Base-by-base conservation (phyloP, 2,888 invertebrate species). In the Nowickia ferox region DNA sequence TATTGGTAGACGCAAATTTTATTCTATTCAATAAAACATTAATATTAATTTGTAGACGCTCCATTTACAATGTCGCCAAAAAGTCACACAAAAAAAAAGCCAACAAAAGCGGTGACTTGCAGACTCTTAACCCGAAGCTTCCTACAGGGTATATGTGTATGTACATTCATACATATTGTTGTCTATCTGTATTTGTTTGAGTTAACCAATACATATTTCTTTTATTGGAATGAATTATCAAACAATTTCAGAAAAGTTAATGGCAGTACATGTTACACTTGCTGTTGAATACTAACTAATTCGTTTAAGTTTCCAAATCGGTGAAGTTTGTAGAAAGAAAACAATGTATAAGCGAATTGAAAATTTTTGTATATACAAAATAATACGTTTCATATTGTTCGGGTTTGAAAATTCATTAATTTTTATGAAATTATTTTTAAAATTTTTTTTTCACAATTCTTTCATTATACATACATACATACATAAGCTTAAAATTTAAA, bases 161-260 rank as follows among this genome's bases (percentile, higher is more conserved):
- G 40, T 19, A 13, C 42, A 19, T 65, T 48, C 6, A 9, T 65
- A 17, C 9, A 42, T 38, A 30, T 63, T 63, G 53, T 17, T 55
- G 61, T 76, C 61, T 48, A 77, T 77, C 44, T 71, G 51, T 77
- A 61, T 71, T 59, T 77, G 77, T 76, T 82, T 65, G 57, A 51
- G 71, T 51, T 77, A 72, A 51, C 17, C 51, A 78, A 72, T 68
- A 66, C 48, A 30, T 30, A 30, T 30, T 65, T 71, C 40, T 22
- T 65, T 48, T n/a, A 51, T 46, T 53, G 46, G 44, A 57, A 83
- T 55, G 57, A 72, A 72, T 66, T 83, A 76, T 65, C 48, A 63
- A 57, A 82, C 19, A 19, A 46, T 63, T 74, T 59, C 40, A 44
- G 13, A 66, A 46, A 77, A 57, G 2, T 40, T 46, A 40, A 9